A percentile compares a stretch with the other conserved stretches of the same genome.
phyloP scores from a whole-genome alignment of 35 echinoderm and acorn worm species.

The Eucidaris tribuloides region DNA sequence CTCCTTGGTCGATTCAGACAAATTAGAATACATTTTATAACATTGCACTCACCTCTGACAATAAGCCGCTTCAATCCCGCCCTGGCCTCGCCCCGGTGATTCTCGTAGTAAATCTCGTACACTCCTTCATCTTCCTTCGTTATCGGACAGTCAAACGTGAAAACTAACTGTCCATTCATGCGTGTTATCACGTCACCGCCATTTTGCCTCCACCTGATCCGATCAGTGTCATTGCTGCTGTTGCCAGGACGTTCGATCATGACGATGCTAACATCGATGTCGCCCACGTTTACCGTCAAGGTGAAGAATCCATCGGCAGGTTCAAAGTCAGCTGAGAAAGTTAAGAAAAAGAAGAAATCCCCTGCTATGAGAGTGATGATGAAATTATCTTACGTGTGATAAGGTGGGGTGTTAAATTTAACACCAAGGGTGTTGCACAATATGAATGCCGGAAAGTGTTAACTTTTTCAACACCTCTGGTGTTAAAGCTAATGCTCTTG shows the following conservation, averaged over 20 bases:
- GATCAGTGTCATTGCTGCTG: no score
- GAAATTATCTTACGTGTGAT: no score
- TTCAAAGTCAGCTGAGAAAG: background rate
- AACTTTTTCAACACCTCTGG: no score
- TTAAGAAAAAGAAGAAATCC: no score
- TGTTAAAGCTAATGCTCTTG: no score
- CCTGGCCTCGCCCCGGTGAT: background rate
- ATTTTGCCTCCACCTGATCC: background rate
- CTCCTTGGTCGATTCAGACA: no score
- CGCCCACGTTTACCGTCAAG: background rate
- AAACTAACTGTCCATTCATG: background rate
- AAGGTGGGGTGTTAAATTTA: no score
- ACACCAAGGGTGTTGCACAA: no score
- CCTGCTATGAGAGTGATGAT: no score
- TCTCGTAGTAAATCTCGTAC: constrained; percentile 8
- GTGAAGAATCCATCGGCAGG: background rate
- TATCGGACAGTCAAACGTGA: background rate
- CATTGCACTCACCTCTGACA: constrained; percentile 15
- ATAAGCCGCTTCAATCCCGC: background rate
- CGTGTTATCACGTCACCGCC: background rate
- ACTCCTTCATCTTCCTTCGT: background rate
- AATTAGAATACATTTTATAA: no score
- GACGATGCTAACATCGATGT: background rate
- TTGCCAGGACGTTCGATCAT: background rate
- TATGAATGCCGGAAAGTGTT: no score